phyloP scores from a whole-genome alignment of 2,113 vertebrate genomes.

The Loxodonta africana region DNA sequence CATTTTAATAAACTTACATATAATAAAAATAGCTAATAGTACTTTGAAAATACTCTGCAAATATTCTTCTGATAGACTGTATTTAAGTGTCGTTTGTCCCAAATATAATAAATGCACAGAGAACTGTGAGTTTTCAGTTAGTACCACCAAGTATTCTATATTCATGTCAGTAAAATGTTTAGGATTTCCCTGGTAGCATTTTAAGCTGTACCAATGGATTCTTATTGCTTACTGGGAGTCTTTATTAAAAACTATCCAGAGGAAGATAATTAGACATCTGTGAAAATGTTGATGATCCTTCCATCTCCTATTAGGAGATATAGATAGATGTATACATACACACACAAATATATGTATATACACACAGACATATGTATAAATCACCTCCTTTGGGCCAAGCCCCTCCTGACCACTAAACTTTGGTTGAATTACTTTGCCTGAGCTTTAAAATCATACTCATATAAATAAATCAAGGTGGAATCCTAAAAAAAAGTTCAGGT shows the following conservation, averaged over 20 bases:
- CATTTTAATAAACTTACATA: neutral
- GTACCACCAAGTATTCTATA: neutral
- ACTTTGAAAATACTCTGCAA: neutral
- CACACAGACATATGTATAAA: neutral
- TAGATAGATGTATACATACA: too few relatives aligned
- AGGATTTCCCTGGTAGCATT: neutral
- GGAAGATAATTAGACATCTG: constrained; percentile 1
- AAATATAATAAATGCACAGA: neutral
- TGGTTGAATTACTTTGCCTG: neutral
- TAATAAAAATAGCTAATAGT: neutral
- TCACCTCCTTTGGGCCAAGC: neutral
- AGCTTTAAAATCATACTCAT: neutral
- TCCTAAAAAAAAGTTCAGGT: neutral
- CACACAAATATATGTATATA: neutral
- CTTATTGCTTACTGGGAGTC: neutral
- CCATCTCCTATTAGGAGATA: neutral
- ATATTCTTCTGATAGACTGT: neutral
- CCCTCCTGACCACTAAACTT: constrained; percentile 6
- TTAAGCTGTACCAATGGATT: neutral
- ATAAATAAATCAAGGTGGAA: constrained; percentile 21
- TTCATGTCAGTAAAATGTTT: neutral
- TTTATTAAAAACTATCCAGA: neutral
- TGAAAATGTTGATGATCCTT: neutral
- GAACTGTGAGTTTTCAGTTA: neutral
- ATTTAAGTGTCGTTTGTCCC: neutral